phyloP scores from a whole-genome alignment of 1,140 invertebrate species.

The Cherax quadricarinatus region DNA sequence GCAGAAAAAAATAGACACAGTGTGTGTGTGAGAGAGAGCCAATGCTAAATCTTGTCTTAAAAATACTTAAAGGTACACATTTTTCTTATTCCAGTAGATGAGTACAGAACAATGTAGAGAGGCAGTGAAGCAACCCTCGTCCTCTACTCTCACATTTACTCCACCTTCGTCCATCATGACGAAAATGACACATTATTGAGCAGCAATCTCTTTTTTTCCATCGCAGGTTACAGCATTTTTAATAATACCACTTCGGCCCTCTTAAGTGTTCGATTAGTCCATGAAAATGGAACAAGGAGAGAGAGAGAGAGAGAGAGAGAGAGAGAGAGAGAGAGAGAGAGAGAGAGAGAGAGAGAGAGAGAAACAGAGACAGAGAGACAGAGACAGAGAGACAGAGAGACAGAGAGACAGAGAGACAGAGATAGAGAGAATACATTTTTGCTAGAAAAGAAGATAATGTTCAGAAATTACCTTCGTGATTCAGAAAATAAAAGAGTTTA shows the following conservation, averaged over 20 bases:
- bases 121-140: no score
- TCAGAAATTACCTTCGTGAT: no score
- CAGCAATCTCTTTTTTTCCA: background rate
- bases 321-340: background rate
- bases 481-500: background rate
- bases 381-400: background rate
- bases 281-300: background rate
- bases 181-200: no score
- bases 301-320: background rate
- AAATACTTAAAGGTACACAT: no score
- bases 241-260: background rate
- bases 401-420: background rate
- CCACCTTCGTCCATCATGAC: no score
- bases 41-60: no score
- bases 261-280: background rate
- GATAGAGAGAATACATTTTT: background rate
- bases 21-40: no score
- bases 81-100: no score
- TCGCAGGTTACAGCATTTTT: background rate
- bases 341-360: background rate
- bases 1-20: no score
- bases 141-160: no score
- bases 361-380: background rate
- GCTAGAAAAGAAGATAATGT: no score
- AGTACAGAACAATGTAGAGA: no score